Evolutionary conservation across 2,797 vertebrate species (phyloP).

Genomic region (Neoniphon sammara): DNA sequence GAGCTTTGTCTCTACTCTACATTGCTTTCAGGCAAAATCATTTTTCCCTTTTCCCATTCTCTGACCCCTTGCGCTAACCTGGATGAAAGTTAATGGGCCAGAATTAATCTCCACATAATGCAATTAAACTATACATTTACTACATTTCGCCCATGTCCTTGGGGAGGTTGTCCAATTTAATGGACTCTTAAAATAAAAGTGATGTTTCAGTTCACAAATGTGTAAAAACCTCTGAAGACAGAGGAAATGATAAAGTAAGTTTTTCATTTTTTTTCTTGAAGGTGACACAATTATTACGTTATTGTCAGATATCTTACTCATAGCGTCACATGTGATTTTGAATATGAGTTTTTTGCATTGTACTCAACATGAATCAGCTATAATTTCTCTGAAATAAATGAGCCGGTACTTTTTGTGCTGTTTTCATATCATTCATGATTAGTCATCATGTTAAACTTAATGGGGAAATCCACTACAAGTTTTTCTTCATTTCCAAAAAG

Average conservation of each 20-base stretch:
- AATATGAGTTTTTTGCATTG: conserved; percentile 22
- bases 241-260: conserved; percentile 1
- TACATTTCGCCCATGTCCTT: conserved; percentile 78
- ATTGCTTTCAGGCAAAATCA: conserved; percentile 67
- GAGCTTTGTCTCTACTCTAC: conserved; percentile 41
- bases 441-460: conserved; percentile 31
- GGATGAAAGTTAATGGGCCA: conserved; percentile 84
- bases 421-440: conserved; percentile 24
- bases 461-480: conserved; percentile 27
- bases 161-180: conserved; percentile 81
- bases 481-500: conserved; percentile 24
- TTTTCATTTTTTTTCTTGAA: conserved; percentile 57
- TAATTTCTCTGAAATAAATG: conserved; percentile 27
- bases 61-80: conserved; percentile 79
- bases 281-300: conserved; percentile 54
- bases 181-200: conserved; percentile 80
- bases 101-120: conserved; percentile 84
- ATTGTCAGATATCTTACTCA: conserved; percentile 41
- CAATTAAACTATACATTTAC: conserved; percentile 85
- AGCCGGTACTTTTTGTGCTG: conserved; percentile 26
- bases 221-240: conserved; percentile 53
- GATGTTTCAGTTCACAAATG: conserved; percentile 77
- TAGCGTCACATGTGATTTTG: conserved; percentile 9
- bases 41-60: conserved; percentile 67
- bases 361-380: conserved; percentile 28